Evolutionary conservation across 2,888 invertebrate species (phyloP).

Genomic region (Synanthedon myopaeformis): DNA sequence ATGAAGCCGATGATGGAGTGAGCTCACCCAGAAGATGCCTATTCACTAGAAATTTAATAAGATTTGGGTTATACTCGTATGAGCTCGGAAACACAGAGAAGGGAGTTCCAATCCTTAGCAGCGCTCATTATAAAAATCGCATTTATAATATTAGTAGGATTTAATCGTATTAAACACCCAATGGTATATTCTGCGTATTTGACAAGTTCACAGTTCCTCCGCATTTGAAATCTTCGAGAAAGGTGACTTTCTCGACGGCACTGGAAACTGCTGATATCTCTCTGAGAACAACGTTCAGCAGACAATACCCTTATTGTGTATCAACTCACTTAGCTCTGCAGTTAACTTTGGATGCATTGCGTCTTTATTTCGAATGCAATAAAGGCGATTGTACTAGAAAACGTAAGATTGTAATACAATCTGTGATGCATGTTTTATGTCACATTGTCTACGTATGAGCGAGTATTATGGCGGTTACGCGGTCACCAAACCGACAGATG

Average conservation of each 20-base stretch:
- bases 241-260: slow-evolving; percentile 6
- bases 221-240: neutral
- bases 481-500: neutral
- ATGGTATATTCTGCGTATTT: no score
- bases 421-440: neutral
- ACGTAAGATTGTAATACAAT: neutral
- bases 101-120: no score
- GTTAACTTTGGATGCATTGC: neutral
- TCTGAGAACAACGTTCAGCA: slow-evolving; percentile 7
- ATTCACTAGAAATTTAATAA: no score
- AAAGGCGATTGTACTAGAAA: neutral
- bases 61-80: no score
- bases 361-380: no score
- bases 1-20: no score
- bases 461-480: neutral
- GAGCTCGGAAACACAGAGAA: no score
- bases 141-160: no score
- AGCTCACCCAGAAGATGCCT: no score
- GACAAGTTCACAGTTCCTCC: no score
- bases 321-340: neutral
- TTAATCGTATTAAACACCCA: no score
- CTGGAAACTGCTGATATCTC: slow-evolving; percentile 7
- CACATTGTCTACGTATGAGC: neutral
- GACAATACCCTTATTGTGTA: slow-evolving; percentile 12
- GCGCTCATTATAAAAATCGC: no score